Evolutionary conservation across 1,140 invertebrate species (phyloP).

Genomic region (Anoplophora glabripennis): DNA sequence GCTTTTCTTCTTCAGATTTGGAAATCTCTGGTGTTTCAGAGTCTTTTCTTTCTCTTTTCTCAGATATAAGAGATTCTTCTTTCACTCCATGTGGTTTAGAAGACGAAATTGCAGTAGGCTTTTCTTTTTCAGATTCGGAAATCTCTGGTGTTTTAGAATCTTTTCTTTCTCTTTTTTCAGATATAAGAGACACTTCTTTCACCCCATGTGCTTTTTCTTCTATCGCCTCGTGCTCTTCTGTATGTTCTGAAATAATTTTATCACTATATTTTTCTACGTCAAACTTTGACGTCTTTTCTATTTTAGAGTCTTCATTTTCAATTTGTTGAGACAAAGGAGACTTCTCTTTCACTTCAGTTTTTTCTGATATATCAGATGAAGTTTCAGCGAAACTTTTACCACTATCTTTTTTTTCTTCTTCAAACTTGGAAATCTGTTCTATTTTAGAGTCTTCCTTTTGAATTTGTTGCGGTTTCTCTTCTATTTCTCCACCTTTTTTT

Average conservation of each 20-base stretch:
- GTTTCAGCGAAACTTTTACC: too few relatives aligned
- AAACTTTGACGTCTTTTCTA: too few relatives aligned
- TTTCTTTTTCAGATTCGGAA: not conserved
- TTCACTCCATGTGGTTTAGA: not conserved
- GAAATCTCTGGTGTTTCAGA: slow-evolving; percentile 1
- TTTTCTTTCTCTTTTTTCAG: not conserved
- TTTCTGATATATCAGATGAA: too few relatives aligned
- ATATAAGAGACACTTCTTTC: too few relatives aligned
- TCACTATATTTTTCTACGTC: slow-evolving; percentile 6
- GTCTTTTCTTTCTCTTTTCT: slow-evolving; percentile 4
- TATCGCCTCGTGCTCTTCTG: too few relatives aligned
- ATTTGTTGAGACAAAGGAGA: not conserved
- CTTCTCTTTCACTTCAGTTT: not conserved
- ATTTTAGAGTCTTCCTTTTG: not conserved
- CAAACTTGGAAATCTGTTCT: slow-evolving; percentile 13
- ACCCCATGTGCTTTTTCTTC: too few relatives aligned
- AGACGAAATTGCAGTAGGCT: too few relatives aligned
- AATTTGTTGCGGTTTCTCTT: slow-evolving; percentile 1
- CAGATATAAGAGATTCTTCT: slow-evolving; percentile 21
- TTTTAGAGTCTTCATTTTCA: slow-evolving; percentile 3
- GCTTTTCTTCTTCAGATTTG: not conserved
- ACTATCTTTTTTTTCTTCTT: too few relatives aligned
- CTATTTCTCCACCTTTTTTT: slow-evolving; percentile 5
- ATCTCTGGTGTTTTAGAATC: slow-evolving; percentile 3
- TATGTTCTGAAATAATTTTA: not conserved